A percentile compares a stretch with the other conserved stretches of the same genome.
phyloP scores from a whole-genome alignment of 2,113 vertebrate species.

The Chloropsis cyanopogon region DNA sequence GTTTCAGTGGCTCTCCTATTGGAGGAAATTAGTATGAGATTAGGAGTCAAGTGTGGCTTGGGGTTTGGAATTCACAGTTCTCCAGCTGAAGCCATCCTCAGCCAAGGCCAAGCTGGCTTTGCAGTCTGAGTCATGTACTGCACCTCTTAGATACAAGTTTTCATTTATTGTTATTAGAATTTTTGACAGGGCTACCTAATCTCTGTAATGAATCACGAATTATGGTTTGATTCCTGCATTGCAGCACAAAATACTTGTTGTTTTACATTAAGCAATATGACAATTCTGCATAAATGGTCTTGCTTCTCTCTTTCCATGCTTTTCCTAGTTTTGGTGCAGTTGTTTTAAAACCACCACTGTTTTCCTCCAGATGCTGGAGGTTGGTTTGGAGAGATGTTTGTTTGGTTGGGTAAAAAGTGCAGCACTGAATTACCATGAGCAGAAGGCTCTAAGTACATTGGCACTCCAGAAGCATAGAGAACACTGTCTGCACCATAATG shows the following conservation, averaged over 20 bases:
- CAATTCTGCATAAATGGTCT: neutral
- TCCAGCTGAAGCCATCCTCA: neutral
- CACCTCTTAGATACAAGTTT: neutral
- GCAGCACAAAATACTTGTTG: neutral
- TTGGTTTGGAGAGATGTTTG: neutral
- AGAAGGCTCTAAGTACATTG: neutral
- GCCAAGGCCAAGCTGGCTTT: neutral
- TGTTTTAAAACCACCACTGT: neutral
- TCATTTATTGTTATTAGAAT: neutral
- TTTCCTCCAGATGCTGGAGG: neutral
- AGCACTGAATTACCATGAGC: neutral
- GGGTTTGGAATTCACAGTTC: neutral
- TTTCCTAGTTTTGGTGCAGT: neutral
- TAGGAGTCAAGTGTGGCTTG: neutral
- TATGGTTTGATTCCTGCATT: neutral
- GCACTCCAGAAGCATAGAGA: neutral
- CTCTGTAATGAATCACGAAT: neutral
- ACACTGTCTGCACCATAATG: accelerated
- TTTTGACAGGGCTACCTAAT: neutral
- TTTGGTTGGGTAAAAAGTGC: neutral
- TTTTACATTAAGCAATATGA: neutral
- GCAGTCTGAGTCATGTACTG: neutral
- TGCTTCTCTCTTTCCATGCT: neutral
- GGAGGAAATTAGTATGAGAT: neutral
- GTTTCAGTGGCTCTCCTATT: neutral